Conservation (phyloP, 1,140 invertebrate genomes). For the Atta colombica region DNA sequence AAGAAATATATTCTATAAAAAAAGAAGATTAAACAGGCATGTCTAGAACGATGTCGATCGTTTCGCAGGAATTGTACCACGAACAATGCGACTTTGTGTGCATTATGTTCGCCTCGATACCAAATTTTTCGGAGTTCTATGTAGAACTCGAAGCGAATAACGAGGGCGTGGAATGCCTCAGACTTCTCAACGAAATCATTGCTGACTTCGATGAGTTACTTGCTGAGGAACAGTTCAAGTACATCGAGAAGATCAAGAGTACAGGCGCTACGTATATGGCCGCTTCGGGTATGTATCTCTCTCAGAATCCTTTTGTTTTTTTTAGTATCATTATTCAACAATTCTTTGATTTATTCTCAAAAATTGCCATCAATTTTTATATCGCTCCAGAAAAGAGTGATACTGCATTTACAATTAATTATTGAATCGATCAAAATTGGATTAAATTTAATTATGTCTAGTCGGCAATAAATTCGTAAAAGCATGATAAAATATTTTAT, state of each 20-base stretch:
- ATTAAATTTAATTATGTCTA: conserved; percentile 14
- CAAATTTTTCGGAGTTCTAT: conserved; percentile 99
- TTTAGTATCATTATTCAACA: background rate
- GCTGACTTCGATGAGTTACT: conserved; percentile 98
- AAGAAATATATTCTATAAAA: background rate
- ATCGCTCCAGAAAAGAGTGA: background rate
- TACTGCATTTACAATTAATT: conserved; percentile 1
- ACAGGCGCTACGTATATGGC: conserved; percentile 99
- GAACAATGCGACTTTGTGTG: conserved; percentile 98
- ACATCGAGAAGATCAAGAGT: conserved; percentile 99
- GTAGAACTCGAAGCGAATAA: conserved; percentile 97
- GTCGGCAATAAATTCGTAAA: background rate
- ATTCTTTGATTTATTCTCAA: background rate
- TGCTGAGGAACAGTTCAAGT: conserved; percentile 94
- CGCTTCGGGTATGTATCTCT: conserved; percentile 92
- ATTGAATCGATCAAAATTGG: background rate
- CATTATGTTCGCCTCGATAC: conserved; percentile 98
- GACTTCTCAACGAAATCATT: conserved; percentile 98
- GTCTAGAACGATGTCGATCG: background rate
- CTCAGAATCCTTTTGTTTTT: background rate
- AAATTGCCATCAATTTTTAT: background rate
- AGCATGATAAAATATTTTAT: background rate
- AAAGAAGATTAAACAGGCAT: too few species aligned
- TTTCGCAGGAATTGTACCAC: conserved; percentile 95
- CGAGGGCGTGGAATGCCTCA: conserved; percentile 97